phyloP scores from a whole-genome alignment of 2,888 invertebrate genomes.

The Mellilla xanthometata region DNA sequence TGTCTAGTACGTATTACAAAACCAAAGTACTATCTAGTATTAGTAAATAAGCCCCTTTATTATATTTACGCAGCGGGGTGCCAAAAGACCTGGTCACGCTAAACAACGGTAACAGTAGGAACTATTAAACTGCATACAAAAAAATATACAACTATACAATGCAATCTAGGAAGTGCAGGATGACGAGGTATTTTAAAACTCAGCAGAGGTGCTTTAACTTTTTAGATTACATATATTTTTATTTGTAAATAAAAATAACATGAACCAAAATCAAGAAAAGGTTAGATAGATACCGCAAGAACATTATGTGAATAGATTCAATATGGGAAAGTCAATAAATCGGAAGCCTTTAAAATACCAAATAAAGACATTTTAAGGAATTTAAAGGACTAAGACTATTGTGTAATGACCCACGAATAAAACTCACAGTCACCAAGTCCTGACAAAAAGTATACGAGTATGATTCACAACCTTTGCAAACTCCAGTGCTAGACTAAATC shows the following conservation, averaged over 20 bases:
- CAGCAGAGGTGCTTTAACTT: neutral
- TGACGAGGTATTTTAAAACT: slow-evolving; percentile 2
- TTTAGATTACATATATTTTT: neutral
- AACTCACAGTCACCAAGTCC: neutral
- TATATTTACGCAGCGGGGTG: slow-evolving; percentile 4
- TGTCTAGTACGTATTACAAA: too few species aligned
- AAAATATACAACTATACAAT: neutral
- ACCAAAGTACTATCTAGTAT: too few species aligned
- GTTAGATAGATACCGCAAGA: too few species aligned
- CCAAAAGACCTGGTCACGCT: slow-evolving; percentile 6
- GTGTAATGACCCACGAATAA: too few species aligned
- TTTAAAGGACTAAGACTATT: too few species aligned
- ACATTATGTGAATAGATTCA: too few species aligned
- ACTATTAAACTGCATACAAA: neutral
- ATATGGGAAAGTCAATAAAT: too few species aligned
- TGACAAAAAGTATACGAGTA: too few species aligned
- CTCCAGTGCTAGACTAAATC: slow-evolving; percentile 6
- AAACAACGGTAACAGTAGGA: slow-evolving; percentile 1
- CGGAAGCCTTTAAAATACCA: too few species aligned
- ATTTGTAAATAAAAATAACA: too few species aligned
- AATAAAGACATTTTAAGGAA: too few species aligned
- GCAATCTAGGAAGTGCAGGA: slow-evolving; percentile 3
- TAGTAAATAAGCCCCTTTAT: slow-evolving; percentile 1
- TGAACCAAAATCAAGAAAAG: too few species aligned
- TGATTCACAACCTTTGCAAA: neutral